Evolutionary conservation across 2,888 invertebrate species (phyloP).

Genomic region (Actias luna): DNA sequence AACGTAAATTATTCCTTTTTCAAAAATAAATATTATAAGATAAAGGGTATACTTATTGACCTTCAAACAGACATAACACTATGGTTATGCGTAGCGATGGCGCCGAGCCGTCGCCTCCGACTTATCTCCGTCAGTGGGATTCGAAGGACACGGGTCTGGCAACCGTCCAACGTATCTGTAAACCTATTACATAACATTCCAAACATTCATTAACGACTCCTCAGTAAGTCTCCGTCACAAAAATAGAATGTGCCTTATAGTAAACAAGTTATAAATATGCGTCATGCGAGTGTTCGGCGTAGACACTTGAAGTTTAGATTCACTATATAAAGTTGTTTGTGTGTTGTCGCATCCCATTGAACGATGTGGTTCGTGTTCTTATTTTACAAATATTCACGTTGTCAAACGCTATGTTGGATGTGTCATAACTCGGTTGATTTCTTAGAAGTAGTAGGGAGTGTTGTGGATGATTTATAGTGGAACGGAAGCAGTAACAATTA

Average conservation of each 20-base stretch:
- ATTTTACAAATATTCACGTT: background rate
- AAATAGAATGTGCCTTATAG: constrained; percentile 17
- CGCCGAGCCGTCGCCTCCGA: constrained; percentile 49
- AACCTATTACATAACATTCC: constrained; percentile 45
- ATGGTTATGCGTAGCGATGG: constrained; percentile 35
- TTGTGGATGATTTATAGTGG: background rate
- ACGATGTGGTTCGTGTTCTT: background rate
- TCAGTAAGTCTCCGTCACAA: constrained; percentile 13
- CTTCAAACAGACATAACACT: constrained; percentile 42
- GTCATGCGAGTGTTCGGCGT: background rate
- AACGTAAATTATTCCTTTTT: background rate
- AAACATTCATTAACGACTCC: constrained; percentile 39
- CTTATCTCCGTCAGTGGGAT: constrained; percentile 42
- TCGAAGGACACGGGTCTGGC: constrained; percentile 52
- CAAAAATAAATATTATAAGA: background rate
- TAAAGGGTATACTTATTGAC: constrained; percentile 31
- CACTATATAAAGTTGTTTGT: background rate
- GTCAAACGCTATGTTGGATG: background rate
- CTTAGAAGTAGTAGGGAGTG: background rate
- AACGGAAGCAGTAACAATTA: background rate
- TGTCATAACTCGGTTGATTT: constrained; percentile 2
- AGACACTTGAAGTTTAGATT: background rate
- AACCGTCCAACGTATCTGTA: constrained; percentile 49
- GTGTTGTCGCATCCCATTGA: background rate
- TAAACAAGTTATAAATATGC: constrained; percentile 7